Evolutionary conservation across 2,888 invertebrate species (phyloP).

Genomic region (Erebia palarica): DNA sequence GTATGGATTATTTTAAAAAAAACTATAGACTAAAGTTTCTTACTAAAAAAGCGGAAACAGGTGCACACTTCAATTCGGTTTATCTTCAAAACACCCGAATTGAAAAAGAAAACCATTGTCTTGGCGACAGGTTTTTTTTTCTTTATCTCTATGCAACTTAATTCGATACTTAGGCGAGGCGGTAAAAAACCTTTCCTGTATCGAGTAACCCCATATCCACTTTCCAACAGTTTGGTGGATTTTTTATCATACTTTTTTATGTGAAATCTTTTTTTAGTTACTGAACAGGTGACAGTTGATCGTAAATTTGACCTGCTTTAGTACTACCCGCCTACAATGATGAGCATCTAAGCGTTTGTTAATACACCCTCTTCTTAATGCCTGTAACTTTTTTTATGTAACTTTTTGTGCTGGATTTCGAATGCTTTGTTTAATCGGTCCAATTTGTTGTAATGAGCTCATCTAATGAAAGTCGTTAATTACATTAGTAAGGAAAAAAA

Average conservation of each 20-base stretch:
- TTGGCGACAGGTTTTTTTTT: conserved; percentile 10
- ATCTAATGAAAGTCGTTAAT: conserved; percentile 38
- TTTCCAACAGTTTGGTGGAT: conserved; percentile 26
- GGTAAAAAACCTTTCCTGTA: conserved; percentile 21
- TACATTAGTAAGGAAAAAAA: conserved; percentile 18
- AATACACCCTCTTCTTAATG: conserved; percentile 72
- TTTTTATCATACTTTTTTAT: conserved; percentile 28
- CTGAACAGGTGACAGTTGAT: conserved; percentile 39
- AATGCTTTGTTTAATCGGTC: not conserved
- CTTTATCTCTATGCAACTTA: not conserved
- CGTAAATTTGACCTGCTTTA: conserved; percentile 41
- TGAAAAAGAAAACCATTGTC: conserved; percentile 6
- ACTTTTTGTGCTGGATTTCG: conserved; percentile 40
- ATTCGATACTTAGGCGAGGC: conserved; percentile 14
- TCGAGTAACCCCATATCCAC: conserved; percentile 16
- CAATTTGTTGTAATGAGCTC: conserved; percentile 35
- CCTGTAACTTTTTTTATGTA: conserved; percentile 48
- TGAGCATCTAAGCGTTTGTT: conserved; percentile 70
- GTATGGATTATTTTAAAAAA: not conserved
- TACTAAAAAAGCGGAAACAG: not conserved
- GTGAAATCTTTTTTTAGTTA: conserved; percentile 2
- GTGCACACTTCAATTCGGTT: not conserved
- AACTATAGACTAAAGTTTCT: not conserved
- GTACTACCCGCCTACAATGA: conserved; percentile 49
- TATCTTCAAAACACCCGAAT: not conserved